Evolutionary conservation across 2,888 invertebrate species (phyloP).

Genomic region (Gerosis bhagava): DNA sequence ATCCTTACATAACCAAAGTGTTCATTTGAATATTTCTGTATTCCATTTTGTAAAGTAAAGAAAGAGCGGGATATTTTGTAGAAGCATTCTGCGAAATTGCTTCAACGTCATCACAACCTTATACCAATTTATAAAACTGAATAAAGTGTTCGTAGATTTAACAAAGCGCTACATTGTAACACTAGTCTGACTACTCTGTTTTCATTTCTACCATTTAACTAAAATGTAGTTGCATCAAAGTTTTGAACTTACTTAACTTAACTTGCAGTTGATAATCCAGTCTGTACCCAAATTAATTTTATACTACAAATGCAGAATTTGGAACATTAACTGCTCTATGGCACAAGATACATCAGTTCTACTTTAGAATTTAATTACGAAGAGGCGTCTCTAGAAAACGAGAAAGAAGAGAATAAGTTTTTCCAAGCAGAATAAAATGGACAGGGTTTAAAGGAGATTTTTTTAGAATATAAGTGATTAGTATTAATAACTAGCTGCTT

Average conservation of each 20-base stretch:
- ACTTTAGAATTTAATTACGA: conserved; percentile 56
- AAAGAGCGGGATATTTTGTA: conserved; percentile 3
- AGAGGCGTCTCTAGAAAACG: conserved; percentile 35
- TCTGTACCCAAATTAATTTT: conserved; percentile 11
- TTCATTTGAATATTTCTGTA: conserved; percentile 25
- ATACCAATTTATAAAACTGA: not conserved
- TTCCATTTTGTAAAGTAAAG: conserved; percentile 11
- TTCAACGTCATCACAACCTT: conserved; percentile 1
- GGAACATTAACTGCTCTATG: too few relatives aligned
- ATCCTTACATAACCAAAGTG: conserved; percentile 22
- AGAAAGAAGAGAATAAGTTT: conserved; percentile 43
- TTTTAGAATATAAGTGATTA: conserved; percentile 28
- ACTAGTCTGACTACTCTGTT: too few relatives aligned
- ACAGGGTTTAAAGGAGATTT: conserved; percentile 35
- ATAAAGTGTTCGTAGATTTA: conserved; percentile 1
- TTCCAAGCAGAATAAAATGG: conserved; percentile 39
- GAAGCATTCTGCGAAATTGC: conserved; percentile 2
- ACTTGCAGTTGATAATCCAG: conserved; percentile 4
- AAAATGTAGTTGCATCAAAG: conserved; percentile 4
- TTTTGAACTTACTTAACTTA: conserved; percentile 4
- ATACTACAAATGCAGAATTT: conserved; percentile 2
- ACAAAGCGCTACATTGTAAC: too few relatives aligned
- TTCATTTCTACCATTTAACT: conserved; percentile 5
- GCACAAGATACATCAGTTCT: too few relatives aligned
- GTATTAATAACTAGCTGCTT: conserved; percentile 32